Evolutionary conservation across 2,797 vertebrate genomes (phyloP).

Genomic region (Rhinoraja longicauda): DNA sequence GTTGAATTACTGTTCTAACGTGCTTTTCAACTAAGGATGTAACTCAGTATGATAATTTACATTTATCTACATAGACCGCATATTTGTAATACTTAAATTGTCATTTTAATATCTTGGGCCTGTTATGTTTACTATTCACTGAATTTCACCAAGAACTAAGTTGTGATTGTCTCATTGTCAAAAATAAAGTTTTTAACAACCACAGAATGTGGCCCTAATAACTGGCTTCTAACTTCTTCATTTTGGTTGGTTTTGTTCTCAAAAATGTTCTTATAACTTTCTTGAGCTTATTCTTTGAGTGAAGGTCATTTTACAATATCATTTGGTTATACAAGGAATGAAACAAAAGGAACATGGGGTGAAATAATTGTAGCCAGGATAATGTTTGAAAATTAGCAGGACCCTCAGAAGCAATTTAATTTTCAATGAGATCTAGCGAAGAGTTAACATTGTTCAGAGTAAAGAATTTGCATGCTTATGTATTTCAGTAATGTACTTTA

Average conservation of each 20-base stretch:
- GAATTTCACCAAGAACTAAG: background rate
- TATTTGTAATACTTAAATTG: background rate
- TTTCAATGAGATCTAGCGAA: background rate
- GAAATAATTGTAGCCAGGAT: background rate
- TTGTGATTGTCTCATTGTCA: background rate
- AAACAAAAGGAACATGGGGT: background rate
- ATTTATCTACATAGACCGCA: background rate
- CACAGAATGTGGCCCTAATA: background rate
- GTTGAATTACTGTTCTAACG: background rate
- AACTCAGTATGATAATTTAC: background rate
- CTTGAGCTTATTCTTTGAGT: background rate
- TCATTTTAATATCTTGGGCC: conserved; percentile 11
- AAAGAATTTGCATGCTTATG: background rate
- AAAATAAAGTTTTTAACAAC: conserved; percentile 16
- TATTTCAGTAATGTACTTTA: background rate
- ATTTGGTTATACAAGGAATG: background rate
- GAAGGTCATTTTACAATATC: background rate
- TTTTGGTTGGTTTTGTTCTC: background rate
- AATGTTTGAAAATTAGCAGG: background rate
- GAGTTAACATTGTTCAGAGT: background rate
- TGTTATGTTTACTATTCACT: background rate
- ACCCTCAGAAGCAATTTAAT: background rate
- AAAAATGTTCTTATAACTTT: background rate
- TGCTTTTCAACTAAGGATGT: conserved; percentile 2
- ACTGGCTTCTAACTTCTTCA: background rate